Evolutionary conservation across 2,797 vertebrate species (phyloP), one percentile per base, ranked within the genome.

Genomic region (Syngnathus rostellatus): DNA sequence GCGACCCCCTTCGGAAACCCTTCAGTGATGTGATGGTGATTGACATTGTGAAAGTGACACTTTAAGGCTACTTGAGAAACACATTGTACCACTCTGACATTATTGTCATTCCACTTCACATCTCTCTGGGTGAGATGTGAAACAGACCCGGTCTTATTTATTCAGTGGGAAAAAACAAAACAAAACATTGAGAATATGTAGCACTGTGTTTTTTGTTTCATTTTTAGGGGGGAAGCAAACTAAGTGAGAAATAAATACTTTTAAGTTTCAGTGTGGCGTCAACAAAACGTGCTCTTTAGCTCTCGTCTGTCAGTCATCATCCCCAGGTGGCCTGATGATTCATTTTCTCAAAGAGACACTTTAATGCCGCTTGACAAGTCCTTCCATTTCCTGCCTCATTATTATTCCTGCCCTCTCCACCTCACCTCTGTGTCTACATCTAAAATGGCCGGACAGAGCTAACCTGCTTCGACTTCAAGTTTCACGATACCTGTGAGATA

Each of bases 51-150:
- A 77, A 77, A 85, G 76, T 72, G 75, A 78, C 76, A 79, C 82
- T 83, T 77, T 66, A 75, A 74, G 48, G 72, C 74, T 78, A 72
- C 83, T 88, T 81, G 77, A 86, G 78, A 77, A 82, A 69, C 71
- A 69, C 72, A 77, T 69, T 74, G 71, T 57, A 69, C 73, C 38
- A 54, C 63, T 16, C 76, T 73, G 71, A 54, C 61, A 19, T 83
- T 82, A 86, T 85, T 82, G 85, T 82, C 65, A 65, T 63, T 82
- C 83, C 79, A 80, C 81, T 80, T 78, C 73, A 70, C 48, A 64
- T 68, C 68, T 75, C 74, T 71, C 65, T 38, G 57, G 57, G 62
- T 60, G 67, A 66, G 70, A 63, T 66, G 48, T 59, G 45, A 69
- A 72, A 72, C 38, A 67, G 57, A 61, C 17, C 55, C 72, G 58